Evolutionary conservation across 1,140 invertebrate genomes (phyloP).

Genomic region (Drosophila equinoxialis): DNA sequence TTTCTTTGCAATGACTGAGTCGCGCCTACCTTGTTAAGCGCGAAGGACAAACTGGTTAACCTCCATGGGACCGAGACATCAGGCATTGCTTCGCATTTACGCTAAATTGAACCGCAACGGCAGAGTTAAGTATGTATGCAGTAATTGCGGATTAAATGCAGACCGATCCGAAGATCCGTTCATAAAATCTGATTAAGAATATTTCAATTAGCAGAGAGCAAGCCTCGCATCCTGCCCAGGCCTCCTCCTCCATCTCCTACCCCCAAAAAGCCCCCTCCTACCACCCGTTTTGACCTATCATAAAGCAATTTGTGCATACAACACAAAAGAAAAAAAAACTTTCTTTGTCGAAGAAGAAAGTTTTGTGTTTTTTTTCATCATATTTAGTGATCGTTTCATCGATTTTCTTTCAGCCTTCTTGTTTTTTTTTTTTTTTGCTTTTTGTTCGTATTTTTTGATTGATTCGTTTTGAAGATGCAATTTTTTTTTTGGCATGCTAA

Average conservation of each 20-base stretch:
- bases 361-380: conserved; percentile 32
- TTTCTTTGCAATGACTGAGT: conserved; percentile 55
- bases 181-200: conserved; percentile 78
- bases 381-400: conserved; percentile 18
- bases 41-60: conserved; percentile 56
- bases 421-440: neutral
- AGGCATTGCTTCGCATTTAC: conserved; percentile 66
- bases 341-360: conserved; percentile 51
- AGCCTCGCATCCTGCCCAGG: neutral
- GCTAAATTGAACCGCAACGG: conserved; percentile 66
- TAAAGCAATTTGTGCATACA: conserved; percentile 20
- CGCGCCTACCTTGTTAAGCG: conserved; percentile 78
- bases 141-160: conserved; percentile 80
- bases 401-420: conserved; percentile 9
- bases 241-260: neutral
- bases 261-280: neutral
- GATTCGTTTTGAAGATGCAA: conserved; percentile 59
- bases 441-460: conserved; percentile 46
- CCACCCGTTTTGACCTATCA: conserved; percentile 33
- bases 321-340: conserved; percentile 12
- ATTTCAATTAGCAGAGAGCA: conserved; percentile 71
- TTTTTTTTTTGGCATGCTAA: conserved; percentile 67
- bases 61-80: conserved; percentile 15
- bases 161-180: conserved; percentile 39
- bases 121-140: conserved; percentile 20